Base-by-base conservation (phyloP, 1,140 invertebrate species). In the Pinna nobilis region DNA sequence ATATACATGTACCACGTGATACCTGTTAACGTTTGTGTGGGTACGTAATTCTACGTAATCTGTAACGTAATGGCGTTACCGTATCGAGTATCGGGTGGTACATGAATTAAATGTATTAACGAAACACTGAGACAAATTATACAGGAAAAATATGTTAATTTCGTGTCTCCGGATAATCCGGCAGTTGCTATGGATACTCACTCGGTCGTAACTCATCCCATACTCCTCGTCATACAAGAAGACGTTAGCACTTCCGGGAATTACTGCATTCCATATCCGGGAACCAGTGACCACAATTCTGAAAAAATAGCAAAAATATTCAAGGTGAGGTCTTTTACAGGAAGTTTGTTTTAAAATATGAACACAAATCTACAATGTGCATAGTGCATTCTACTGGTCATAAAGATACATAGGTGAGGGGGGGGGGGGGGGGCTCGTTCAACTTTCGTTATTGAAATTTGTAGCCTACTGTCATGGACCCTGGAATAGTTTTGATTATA, bases 261-360 rank as follows among this genome's bases (percentile, higher is more conserved):
- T 33, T 25, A 79, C 61, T 15, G 73, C 51, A n/a, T 35, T 28
- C 18, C 37, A 28, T 3, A 79, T 41, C 23, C 55, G 59, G 15
- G 15, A 51, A 11, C 77, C 77, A 2, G 73, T 60, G 5, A 72
- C 49, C 1, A 79, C 65, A 15, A 79, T 65, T 28, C 77, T 79
- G 47, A 33, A 59, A 59, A 2, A 64, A 55, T 15, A 9, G n/a
- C n/a, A n/a, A n/a, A n/a, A n/a, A n/a, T n/a, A n/a, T n/a, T n/a
- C n/a, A 35, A 33, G n/a, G 23, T n/a, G 2, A 51, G 11, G 39
- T 28, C 49, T 15, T 35, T 33, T 49, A 15, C 18, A 25, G 30
- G 23, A 49, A 18, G 0, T 11, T 23, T 20, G 13, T 49, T 25
- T n/a, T 13, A 28, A 6, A 64, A 28, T 15, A n/a, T 9, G 13